A percentile compares a stretch with the other conserved stretches of the same genome.
These are phyloP conservation scores for human (Homo sapiens) DNA, from an alignment of 2,113 vertebrate genomes.

Conservation along the genomic window GRCh38 chr2:166651001-166651500, in stretches of 20 bases:
- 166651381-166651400: background rate
- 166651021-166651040: background rate
- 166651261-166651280: background rate
- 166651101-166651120: background rate
- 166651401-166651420: background rate
- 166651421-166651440: background rate
- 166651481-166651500: background rate
- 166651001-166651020: slow-evolving; percentile 12
- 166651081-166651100: background rate
- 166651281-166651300: background rate
- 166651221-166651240: background rate
- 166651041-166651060: background rate
- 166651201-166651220: background rate
- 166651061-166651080: background rate
- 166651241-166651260: background rate
- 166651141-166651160: background rate
- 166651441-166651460: background rate
- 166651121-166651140: background rate
- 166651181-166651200: background rate
- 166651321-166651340: background rate
- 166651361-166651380: background rate
- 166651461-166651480: background rate
- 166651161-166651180: background rate
- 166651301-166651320: background rate
- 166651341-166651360: background rate